These are phyloP conservation scores for Calosoma granatense DNA, from an alignment of 1,140 invertebrate species.

Conservation along the genomic window DNA sequence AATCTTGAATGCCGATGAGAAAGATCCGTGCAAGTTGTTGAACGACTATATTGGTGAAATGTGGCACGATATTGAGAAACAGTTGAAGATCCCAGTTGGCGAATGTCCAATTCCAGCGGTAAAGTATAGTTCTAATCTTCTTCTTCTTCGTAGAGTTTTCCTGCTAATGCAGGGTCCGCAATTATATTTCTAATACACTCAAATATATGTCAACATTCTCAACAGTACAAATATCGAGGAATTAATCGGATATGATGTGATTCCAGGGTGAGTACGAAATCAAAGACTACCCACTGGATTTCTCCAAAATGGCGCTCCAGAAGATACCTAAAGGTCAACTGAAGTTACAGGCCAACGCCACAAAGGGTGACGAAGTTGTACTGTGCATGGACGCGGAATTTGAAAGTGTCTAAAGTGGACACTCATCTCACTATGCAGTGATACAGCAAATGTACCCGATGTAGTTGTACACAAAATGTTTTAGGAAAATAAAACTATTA, in stretches of 20 bases:
- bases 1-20: background rate
- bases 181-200: too few relatives aligned
- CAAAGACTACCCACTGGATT: background rate
- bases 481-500: background rate
- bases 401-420: conserved; percentile 1
- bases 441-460: too few relatives aligned
- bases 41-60: background rate
- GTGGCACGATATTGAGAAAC: background rate
- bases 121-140: background rate
- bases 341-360: background rate
- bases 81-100: background rate
- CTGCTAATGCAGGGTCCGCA: too few relatives aligned
- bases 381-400: background rate
- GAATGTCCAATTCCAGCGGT: background rate
- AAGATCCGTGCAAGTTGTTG: background rate
- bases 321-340: background rate
- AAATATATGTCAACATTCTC: too few relatives aligned
- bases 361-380: background rate
- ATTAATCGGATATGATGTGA: background rate
- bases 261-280: background rate
- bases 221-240: too few relatives aligned
- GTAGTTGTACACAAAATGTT: background rate
- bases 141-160: too few relatives aligned
- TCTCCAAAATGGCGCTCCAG: background rate
- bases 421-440: too few relatives aligned